These are phyloP conservation scores for Homarus gammarus DNA, from an alignment of 2,888 invertebrate species.

Conservation along the genomic window DNA sequence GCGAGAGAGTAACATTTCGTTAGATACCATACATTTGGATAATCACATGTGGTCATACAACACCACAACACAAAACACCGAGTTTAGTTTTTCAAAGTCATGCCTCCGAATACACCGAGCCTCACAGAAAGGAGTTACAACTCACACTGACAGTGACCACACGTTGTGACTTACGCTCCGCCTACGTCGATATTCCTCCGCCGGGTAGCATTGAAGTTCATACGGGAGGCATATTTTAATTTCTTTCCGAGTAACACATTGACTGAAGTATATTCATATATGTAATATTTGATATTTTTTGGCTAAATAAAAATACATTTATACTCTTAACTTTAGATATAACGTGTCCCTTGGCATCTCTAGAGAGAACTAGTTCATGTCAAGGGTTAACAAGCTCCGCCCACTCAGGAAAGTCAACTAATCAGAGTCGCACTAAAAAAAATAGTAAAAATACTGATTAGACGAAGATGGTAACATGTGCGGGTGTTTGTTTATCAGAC, in stretches of 20 bases:
- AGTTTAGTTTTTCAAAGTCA: conserved; percentile 45
- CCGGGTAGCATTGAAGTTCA: conserved; percentile 56
- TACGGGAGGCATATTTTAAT: too few relatives aligned
- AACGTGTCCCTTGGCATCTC: too few relatives aligned
- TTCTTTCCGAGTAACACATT: too few relatives aligned
- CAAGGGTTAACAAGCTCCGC: conserved; percentile 45
- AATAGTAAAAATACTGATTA: neutral
- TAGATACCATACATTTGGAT: conserved; percentile 60
- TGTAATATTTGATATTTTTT: neutral
- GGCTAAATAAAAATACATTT: neutral
- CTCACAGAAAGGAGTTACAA: conserved; percentile 40
- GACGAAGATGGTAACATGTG: conserved; percentile 25
- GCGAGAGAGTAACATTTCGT: conserved; percentile 29
- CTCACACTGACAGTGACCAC: conserved; percentile 57
- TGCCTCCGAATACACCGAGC: conserved; percentile 41
- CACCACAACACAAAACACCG: conserved; percentile 43
- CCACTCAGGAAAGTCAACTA: conserved; percentile 47
- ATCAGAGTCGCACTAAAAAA: conserved; percentile 32
- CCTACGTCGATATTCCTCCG: conserved; percentile 16
- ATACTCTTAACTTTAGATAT: neutral
- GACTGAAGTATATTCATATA: too few relatives aligned
- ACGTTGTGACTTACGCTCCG: neutral
- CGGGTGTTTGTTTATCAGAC: conserved; percentile 33
- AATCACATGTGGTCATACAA: conserved; percentile 48
- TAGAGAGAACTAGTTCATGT: conserved; percentile 39